Conservation (phyloP, 2,888 invertebrate genomes). For the Drosophila borborema region DNA sequence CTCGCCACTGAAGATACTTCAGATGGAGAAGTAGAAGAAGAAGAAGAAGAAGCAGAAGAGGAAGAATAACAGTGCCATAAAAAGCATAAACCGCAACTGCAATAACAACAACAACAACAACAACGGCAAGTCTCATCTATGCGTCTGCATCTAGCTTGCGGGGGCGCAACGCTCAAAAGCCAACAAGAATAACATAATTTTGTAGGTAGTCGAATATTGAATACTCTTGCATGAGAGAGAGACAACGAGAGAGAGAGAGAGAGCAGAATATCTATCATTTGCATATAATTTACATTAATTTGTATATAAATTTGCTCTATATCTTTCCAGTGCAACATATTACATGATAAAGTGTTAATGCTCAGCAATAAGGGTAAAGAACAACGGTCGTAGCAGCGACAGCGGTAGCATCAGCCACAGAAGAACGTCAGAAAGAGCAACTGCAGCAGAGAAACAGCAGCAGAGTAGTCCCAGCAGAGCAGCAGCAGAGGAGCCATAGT, state of each 20-base stretch:
- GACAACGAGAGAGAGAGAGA: neutral
- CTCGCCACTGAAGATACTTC: constrained; percentile 59
- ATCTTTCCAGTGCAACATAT: neutral
- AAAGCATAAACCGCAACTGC: constrained; percentile 50
- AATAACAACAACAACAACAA: constrained; percentile 12
- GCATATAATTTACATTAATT: too few species aligned
- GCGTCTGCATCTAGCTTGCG: constrained; percentile 22
- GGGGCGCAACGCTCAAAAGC: constrained; percentile 23
- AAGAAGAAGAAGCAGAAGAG: neutral
- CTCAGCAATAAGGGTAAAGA: neutral
- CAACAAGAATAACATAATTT: constrained; percentile 4
- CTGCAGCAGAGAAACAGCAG: neutral
- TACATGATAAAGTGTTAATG: neutral
- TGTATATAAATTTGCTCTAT: too few species aligned
- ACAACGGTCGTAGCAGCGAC: neutral
- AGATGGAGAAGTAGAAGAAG: neutral
- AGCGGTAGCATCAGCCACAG: neutral
- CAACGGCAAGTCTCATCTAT: constrained; percentile 5
- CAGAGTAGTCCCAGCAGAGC: neutral
- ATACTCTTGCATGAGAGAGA: neutral
- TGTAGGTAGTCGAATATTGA: neutral
- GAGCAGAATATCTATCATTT: too few species aligned
- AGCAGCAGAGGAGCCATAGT: neutral
- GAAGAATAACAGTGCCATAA: constrained; percentile 51
- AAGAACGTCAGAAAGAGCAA: neutral